Conservation (phyloP, 2,888 invertebrate genomes). For the Hyppa rectilinea region DNA sequence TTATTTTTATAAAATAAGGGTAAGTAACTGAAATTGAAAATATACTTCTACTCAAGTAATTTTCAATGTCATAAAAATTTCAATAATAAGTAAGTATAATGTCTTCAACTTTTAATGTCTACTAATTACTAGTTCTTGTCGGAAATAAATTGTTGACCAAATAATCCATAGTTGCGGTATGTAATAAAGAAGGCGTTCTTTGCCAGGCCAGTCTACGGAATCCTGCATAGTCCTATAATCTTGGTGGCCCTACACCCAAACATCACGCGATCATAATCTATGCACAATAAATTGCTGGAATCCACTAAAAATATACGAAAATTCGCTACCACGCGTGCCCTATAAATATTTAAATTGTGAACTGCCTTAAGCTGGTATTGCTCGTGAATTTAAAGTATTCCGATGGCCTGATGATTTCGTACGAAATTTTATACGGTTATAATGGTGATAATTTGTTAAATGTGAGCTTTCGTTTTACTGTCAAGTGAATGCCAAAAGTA, state of each 20-base stretch:
- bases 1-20: background rate
- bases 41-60: background rate
- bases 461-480: slow-evolving; percentile 47
- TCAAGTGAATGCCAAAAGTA: slow-evolving; percentile 38
- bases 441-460: slow-evolving; percentile 64
- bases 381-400: slow-evolving; percentile 62
- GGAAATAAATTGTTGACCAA: background rate
- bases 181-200: background rate
- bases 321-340: slow-evolving; percentile 84
- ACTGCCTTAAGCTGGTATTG: slow-evolving; percentile 64
- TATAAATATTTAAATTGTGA: slow-evolving; percentile 78
- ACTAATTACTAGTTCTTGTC: background rate
- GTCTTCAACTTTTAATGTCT: no score
- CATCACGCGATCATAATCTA: slow-evolving; percentile 81
- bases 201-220: slow-evolving; percentile 4
- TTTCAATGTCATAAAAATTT: background rate
- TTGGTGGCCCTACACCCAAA: slow-evolving; percentile 57
- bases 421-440: slow-evolving; percentile 55
- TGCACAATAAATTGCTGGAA: slow-evolving; percentile 75
- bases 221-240: slow-evolving; percentile 25
- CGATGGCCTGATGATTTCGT: slow-evolving; percentile 52
- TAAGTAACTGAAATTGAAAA: background rate
- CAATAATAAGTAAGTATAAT: no score
- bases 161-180: background rate
- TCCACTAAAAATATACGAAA: slow-evolving; percentile 78